These are phyloP conservation scores for Malurus leucopterus DNA, from an alignment of 2,797 vertebrate species.

Conservation along the genomic window DNA sequence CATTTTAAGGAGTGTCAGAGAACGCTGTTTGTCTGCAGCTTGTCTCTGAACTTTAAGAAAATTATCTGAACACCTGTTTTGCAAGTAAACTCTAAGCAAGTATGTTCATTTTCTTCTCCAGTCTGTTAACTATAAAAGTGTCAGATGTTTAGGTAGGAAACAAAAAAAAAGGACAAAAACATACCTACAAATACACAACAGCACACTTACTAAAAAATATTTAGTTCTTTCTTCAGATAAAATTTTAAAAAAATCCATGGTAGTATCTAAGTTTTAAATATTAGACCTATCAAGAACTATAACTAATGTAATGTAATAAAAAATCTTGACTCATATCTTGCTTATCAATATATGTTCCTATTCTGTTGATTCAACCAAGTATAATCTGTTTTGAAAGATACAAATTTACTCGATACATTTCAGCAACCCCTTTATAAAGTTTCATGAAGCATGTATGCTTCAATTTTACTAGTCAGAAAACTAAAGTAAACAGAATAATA, in stretches of 20 bases:
- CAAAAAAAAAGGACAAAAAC: neutral
- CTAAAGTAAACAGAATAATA: neutral
- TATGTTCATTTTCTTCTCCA: neutral
- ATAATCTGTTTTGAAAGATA: neutral
- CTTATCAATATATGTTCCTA: neutral
- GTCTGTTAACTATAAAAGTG: neutral
- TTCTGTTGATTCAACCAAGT: neutral
- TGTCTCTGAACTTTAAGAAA: neutral
- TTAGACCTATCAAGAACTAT: neutral
- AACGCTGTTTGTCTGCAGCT: neutral
- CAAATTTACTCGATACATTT: neutral
- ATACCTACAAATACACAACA: neutral
- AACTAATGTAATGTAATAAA: neutral
- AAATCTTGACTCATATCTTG: neutral
- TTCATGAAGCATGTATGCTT: neutral
- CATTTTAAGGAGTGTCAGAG: neutral
- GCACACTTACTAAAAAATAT: neutral
- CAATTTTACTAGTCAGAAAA: neutral
- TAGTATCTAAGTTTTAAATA: neutral
- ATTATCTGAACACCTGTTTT: neutral
- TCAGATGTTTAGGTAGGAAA: neutral
- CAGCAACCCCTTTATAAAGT: neutral
- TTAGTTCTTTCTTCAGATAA: neutral
- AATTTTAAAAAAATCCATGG: neutral
- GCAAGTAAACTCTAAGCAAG: neutral